phyloP scores from a whole-genome alignment of 2,888 invertebrate species.

The Gandaritis pyraliata region DNA sequence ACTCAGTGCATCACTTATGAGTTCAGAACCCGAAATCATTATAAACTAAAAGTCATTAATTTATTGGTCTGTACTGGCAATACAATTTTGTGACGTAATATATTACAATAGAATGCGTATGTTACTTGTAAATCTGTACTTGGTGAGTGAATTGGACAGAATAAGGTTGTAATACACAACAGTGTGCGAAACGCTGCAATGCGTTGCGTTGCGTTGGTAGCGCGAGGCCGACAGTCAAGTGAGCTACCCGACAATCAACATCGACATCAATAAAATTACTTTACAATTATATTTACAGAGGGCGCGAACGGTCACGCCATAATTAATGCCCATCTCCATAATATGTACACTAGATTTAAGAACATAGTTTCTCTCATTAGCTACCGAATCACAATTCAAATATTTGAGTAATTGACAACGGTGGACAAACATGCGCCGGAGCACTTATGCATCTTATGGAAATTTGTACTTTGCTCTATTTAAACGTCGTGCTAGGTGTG shows the following conservation, averaged over 20 bases:
- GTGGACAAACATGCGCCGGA: conserved; percentile 82
- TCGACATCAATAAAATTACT: conserved; percentile 77
- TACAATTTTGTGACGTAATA: conserved; percentile 75
- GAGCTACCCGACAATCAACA: conserved; percentile 59
- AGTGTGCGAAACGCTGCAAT: conserved; percentile 48
- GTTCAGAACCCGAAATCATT: conserved; percentile 69
- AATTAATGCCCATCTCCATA: conserved; percentile 84
- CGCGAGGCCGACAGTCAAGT: conserved; percentile 44
- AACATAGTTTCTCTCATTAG: conserved; percentile 84
- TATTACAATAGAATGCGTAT: conserved; percentile 70
- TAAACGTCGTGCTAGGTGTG: conserved; percentile 75
- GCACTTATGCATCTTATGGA: conserved; percentile 80
- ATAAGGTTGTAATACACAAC: conserved; percentile 70
- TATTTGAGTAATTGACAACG: conserved; percentile 84
- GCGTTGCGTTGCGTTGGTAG: too few species aligned
- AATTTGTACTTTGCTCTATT: conserved; percentile 83
- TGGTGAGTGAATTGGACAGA: conserved; percentile 78
- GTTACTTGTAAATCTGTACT: conserved; percentile 77
- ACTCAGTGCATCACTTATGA: conserved; percentile 70
- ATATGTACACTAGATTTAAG: conserved; percentile 83
- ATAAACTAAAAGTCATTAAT: conserved; percentile 71
- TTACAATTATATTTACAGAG: conserved; percentile 82
- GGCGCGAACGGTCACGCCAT: conserved; percentile 72
- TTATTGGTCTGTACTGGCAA: conserved; percentile 77
- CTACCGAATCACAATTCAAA: conserved; percentile 85